Base-by-base conservation (phyloP, 2,888 invertebrate species). In the Graphium colonna region DNA sequence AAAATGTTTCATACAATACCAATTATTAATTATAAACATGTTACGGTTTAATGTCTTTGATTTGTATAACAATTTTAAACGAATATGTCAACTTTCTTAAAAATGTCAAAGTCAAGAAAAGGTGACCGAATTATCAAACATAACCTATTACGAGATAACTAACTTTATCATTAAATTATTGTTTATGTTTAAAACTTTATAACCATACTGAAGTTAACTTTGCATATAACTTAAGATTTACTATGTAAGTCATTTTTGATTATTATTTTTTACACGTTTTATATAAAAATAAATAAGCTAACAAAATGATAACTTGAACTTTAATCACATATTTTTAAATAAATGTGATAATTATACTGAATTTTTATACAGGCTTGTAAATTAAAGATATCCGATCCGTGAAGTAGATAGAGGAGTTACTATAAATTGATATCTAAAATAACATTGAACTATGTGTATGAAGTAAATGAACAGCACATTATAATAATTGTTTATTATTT, bases 71-170 rank as follows among this genome's bases (percentile, higher is more conserved):
- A 12, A 46, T 36, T 46, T 21, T 36, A 7, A 38, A 21, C 13
- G 21, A 12, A 13, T 38, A 13, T 46, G 46, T 46, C 17, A 43
- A 26, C 40, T 21, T 33, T 28, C 21, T 9, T 41, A 31, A 3
- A 12, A 52, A 46, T 47, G 52, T 52, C 47, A 52, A 52, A 48
- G 47, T 48, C 40, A 18, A 28, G 48, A n/a, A 44, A 49, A 48
- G 44, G 48, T 2, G 39, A 48, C 53, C 49, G 26, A 45, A 28
- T 39, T 49, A 45, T 56, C 50, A 46, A 42, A 50, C 45, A 52
- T 52, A 56, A 56, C 56, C 56, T 56, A 52, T 38, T 42, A 15
- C 15, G 7, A 9, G 5, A 10, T 12, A 2, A 36, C 36, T 21
- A 41, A 18, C 26, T 40, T 44, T 49, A 36, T 28, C 50, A 36